Base-by-base conservation (phyloP, 2,797 vertebrate genomes). In the Gobio occitaniae region DNA sequence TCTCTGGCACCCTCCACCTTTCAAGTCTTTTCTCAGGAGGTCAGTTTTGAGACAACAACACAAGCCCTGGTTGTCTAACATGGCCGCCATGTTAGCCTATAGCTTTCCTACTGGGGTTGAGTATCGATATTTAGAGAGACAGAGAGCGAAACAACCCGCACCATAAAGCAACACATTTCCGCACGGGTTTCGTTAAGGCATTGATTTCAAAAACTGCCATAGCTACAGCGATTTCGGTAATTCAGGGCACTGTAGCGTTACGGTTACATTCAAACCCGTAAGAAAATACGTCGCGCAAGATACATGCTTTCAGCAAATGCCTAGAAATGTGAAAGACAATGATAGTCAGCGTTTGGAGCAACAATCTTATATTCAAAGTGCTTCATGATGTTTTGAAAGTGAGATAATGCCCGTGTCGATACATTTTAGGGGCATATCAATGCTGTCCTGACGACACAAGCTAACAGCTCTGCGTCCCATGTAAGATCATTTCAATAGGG, bases 11-110 rank as follows among this genome's bases (percentile, higher is more conserved):
- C 92, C 90, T 93, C 91, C 91, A 90, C 90, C 87, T 91, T 95
- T 95, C 94, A 95, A 95, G 94, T 95, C 92, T 88, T 90, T 93
- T 93, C 91, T 94, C 94, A 94, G 95, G 94, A 95, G 92, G 90
- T 89, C 72, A 86, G 89, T 90, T 91, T 91, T 91, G 91, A 91
- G 90, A 89, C 92, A 86, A 76, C 88, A 88, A 90, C 90, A 91
- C 90, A 92, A 91, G 91, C 86, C 91, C 88, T 89, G 76, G 63
- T 61, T 76, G 17, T 82, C 65, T 52, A 52, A 75, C 29, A 78
- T 19, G 78, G 74, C 83, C 9, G 25, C 69, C 29, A 72, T 80
- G 25, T 50, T 78, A 61, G 75, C 65, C 71, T 71, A 36, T 65
- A 76, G 80, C 83, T 56, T 84, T 84, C 32, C 47, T 54, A 59